Evolutionary conservation across 2,797 vertebrate genomes (phyloP), one percentile per base, ranked within the genome.

Genomic region (Diplodus sargus): DNA sequence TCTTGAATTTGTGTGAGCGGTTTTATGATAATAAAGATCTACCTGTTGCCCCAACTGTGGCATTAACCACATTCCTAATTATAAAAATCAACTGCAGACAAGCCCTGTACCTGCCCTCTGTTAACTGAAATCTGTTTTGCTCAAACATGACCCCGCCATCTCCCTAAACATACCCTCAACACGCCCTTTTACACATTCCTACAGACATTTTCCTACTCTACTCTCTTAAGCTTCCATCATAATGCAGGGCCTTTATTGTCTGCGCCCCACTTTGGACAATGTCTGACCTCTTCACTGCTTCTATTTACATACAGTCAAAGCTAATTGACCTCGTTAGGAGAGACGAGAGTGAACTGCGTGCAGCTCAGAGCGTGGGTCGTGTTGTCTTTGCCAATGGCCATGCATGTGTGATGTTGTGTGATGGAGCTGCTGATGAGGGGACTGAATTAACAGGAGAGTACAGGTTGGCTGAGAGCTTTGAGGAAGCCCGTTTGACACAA

Each of bases 321-420:
- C 74, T 86, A 85, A 90, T 83, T 90, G 78, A 90, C 87, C 91
- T 91, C 75, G 84, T 93, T 93, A 84, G 70, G 70, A 8, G 59
- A 85, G 87, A 89, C 76, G 53, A 48, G 63, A 52, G 70, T 57
- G 20, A 61, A 34, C n/a, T n/a, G 57, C 54, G 69, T 58, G n/a
- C 61, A 25, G 23, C 17, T 57, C 49, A 23, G 68, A 63, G 75
- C 6, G 56, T 65, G 75, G 70, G 18, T 25, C 47, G 75, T 48
- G 56, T 39, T 63, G 56, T 72, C 54, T 80, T 54, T 78, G 82
- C 83, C 79, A 59, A 0, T 64, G 70, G 58, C 71, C 49, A 11
- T 68, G 69, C n/a, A 16, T 69, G 74, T 62, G 62, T 20, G 42
- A 42, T 25, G 67, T 20, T 67, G 54, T 53, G 58, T 70, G 60